Conservation (phyloP, 2,113 vertebrate genomes). For the Neodontobutis hainanensis region DNA sequence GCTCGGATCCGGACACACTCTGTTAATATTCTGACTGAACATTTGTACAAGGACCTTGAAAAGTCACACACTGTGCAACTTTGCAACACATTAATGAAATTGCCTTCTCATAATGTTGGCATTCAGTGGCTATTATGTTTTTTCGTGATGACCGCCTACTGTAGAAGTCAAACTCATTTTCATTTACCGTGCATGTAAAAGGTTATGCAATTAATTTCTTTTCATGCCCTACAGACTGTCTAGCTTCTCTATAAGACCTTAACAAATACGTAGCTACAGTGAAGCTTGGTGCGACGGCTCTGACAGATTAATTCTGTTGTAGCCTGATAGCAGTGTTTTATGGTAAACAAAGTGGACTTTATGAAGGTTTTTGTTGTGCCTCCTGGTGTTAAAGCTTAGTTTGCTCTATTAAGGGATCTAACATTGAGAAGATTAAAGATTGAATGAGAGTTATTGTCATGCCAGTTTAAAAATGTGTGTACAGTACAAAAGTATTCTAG, state of each 20-base stretch:
- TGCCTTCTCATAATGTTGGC: conserved; percentile 65
- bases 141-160: conserved; percentile 55
- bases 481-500: too few species aligned
- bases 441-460: too few species aligned
- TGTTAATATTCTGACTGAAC: conserved; percentile 57
- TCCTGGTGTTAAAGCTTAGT: conserved; percentile 23
- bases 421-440: not conserved
- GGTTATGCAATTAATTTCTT: conserved; percentile 49
- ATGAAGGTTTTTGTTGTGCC: conserved; percentile 24
- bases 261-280: conserved; percentile 39
- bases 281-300: conserved; percentile 4
- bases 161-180: conserved; percentile 56
- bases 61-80: conserved; percentile 63
- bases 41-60: conserved; percentile 65
- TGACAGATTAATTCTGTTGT: conserved; percentile 38
- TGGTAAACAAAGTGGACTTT: conserved; percentile 44
- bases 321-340: conserved; percentile 26
- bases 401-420: conserved; percentile 18
- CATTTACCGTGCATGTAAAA: conserved; percentile 51
- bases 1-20: conserved; percentile 41
- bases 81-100: conserved; percentile 64
- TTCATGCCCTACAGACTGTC: conserved; percentile 21
- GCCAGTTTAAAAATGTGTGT: too few species aligned
- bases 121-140: conserved; percentile 60
- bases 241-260: conserved; percentile 34